phyloP scores from a whole-genome alignment of 2,113 vertebrate genomes.

The Tilapia sparmanii region DNA sequence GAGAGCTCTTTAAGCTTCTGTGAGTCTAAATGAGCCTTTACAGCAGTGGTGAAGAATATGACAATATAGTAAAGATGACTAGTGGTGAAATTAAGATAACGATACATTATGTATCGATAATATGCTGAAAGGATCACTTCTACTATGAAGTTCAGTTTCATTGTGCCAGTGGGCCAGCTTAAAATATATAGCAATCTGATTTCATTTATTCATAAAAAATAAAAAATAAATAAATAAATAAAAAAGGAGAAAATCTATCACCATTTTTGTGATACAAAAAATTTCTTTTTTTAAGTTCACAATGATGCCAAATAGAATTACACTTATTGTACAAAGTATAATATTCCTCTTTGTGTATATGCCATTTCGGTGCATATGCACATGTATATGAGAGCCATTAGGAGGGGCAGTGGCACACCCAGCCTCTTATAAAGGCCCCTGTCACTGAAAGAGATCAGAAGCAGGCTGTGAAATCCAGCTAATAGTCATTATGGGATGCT shows the following conservation, averaged over 20 bases:
- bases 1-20: constrained; percentile 54
- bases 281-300: neutral
- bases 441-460: constrained; percentile 68
- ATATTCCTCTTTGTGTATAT: neutral
- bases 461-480: constrained; percentile 73
- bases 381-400: constrained; percentile 20
- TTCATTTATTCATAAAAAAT: neutral
- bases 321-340: neutral
- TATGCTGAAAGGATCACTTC: constrained; percentile 32
- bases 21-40: constrained; percentile 50
- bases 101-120: constrained; percentile 30
- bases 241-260: neutral
- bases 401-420: constrained; percentile 41
- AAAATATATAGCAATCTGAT: constrained; percentile 12
- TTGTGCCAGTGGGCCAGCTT: neutral
- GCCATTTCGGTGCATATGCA: neutral
- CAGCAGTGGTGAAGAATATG: constrained; percentile 12
- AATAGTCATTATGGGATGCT: constrained; percentile 70
- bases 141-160: constrained; percentile 11
- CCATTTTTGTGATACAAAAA: neutral
- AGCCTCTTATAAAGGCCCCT: constrained; percentile 56
- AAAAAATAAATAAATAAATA: neutral
- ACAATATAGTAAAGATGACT: constrained; percentile 41
- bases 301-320: neutral
- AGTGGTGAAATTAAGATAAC: constrained; percentile 40